A percentile compares a stretch with the other conserved stretches of the same genome.
Evolutionary conservation across 2,113 vertebrate species (phyloP).

Genomic region (Choloepus hoffmanni): DNA sequence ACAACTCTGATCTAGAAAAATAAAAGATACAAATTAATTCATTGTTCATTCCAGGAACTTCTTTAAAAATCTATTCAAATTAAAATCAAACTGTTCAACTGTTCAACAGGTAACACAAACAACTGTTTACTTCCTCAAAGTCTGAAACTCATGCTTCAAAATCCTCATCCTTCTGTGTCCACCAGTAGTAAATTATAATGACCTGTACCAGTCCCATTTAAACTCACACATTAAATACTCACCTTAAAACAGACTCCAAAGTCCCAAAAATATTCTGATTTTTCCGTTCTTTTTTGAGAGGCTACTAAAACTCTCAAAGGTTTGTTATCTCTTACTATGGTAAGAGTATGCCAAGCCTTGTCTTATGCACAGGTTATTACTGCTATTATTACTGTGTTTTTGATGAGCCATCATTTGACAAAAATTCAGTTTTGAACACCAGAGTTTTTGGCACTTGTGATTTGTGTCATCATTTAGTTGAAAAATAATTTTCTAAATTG

Average conservation of each 20-base stretch:
- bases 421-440: background rate
- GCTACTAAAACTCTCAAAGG: background rate
- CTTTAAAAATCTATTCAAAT: background rate
- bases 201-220: background rate
- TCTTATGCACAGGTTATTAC: background rate
- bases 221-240: background rate
- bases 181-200: background rate
- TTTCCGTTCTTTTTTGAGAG: background rate
- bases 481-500: background rate
- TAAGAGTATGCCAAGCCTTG: background rate
- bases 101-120: background rate
- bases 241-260: background rate
- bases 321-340: background rate
- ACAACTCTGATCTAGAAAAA: background rate
- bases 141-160: background rate
- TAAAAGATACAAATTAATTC: background rate
- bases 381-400: too few species aligned
- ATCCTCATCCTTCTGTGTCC: background rate
- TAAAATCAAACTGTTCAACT: background rate
- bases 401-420: background rate
- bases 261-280: background rate
- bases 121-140: background rate
- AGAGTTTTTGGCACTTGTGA: background rate
- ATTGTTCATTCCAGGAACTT: background rate
- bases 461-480: background rate